These are phyloP conservation scores for Akabosia matsudoensis DNA, from an alignment of 1,140 invertebrate species.

Conservation along the genomic window DNA sequence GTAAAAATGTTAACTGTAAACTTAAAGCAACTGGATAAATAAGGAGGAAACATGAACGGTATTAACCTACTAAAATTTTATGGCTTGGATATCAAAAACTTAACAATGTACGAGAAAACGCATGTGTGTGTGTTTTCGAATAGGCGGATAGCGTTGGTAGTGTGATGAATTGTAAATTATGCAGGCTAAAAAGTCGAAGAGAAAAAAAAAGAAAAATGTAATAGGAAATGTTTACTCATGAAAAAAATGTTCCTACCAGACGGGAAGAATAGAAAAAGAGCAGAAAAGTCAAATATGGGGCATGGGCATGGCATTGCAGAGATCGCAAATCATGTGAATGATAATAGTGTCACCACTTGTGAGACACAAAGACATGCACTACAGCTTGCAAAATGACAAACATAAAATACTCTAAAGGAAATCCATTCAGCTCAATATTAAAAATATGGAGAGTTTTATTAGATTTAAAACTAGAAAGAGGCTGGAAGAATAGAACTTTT, in stretches of 20 bases:
- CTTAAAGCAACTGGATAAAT: neutral
- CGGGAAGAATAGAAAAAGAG: neutral
- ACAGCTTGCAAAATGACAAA: neutral
- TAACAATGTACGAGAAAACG: neutral
- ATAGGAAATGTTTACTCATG: too few relatives aligned
- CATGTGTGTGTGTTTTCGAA: neutral
- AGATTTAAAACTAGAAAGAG: neutral
- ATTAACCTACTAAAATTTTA: neutral
- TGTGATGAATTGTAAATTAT: conserved; percentile 22
- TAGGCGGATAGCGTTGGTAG: neutral
- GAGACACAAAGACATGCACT: neutral
- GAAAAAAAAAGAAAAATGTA: too few relatives aligned
- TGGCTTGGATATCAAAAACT: neutral
- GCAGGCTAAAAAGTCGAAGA: too few relatives aligned
- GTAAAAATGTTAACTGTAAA: neutral
- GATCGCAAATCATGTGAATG: neutral
- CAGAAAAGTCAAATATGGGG: neutral
- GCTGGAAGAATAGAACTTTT: neutral
- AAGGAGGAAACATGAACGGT: neutral
- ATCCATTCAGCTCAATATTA: neutral
- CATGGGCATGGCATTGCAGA: conserved; percentile 6
- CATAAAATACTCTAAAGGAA: neutral
- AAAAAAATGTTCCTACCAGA: too few relatives aligned
- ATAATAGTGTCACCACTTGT: neutral
- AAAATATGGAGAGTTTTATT: neutral